These are phyloP conservation scores for Esperia sulphurella DNA, from an alignment of 2,888 invertebrate species.

Conservation along the genomic window DNA sequence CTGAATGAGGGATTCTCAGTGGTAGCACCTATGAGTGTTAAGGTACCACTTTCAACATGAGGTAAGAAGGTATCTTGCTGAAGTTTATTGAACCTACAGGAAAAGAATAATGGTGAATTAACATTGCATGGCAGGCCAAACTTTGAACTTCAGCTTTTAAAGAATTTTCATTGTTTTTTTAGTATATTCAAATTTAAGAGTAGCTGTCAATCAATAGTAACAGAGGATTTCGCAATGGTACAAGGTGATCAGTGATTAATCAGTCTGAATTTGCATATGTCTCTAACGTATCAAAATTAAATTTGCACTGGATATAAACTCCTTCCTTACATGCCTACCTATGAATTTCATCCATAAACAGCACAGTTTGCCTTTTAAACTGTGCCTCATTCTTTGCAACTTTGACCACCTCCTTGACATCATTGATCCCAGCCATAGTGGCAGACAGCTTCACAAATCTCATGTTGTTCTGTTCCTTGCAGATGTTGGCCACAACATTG, in stretches of 20 bases:
- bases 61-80: slow-evolving; percentile 91
- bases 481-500: slow-evolving; percentile 84
- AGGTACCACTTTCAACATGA: slow-evolving; percentile 88
- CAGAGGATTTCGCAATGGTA: too few species aligned
- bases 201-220: too few species aligned
- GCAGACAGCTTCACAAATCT: slow-evolving; percentile 88
- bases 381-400: slow-evolving; percentile 85
- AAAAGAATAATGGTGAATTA: background rate
- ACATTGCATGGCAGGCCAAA: background rate
- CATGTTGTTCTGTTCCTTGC: slow-evolving; percentile 77
- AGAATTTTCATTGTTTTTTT: too few species aligned
- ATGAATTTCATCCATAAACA: slow-evolving; percentile 94
- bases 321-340: slow-evolving; percentile 49
- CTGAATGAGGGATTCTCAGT: slow-evolving; percentile 94
- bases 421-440: slow-evolving; percentile 86
- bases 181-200: too few species aligned
- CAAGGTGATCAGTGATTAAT: too few species aligned
- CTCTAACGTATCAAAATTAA: too few species aligned
- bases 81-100: slow-evolving; percentile 85
- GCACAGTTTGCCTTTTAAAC: slow-evolving; percentile 84
- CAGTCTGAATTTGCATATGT: too few species aligned
- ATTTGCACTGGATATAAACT: too few species aligned
- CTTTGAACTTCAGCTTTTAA: too few species aligned
- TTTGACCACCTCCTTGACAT: slow-evolving; percentile 86
- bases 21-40: slow-evolving; percentile 89